Conservation (phyloP, 2,113 vertebrate species). For the Gymnogyps californianus region DNA sequence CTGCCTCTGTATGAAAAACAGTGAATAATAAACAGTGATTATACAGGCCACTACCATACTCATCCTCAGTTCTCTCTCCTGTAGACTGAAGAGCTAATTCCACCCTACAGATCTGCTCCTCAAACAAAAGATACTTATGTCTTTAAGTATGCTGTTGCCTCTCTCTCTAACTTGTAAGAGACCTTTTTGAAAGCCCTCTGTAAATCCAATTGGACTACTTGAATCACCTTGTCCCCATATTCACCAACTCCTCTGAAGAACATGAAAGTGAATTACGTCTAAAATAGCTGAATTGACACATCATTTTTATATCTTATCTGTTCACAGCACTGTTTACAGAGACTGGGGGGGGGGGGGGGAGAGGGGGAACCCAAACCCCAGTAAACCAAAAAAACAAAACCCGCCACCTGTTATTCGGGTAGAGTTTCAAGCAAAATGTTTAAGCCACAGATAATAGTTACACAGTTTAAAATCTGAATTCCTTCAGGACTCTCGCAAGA, state of each 20-base stretch:
- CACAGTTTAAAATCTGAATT: neutral
- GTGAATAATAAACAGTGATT: neutral
- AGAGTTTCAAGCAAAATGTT: neutral
- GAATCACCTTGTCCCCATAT: neutral
- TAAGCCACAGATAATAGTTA: neutral
- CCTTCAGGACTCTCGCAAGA: neutral
- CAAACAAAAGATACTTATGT: neutral
- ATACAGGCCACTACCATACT: neutral
- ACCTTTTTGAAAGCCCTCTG: neutral
- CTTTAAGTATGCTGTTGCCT: neutral
- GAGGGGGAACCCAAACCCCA: neutral
- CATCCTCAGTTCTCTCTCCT: neutral
- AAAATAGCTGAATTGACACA: rapidly evolving
- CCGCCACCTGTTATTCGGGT: neutral
- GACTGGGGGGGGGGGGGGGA: too few species aligned
- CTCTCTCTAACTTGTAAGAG: neutral
- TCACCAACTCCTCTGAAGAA: neutral
- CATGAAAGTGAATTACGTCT: neutral
- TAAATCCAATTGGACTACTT: neutral
- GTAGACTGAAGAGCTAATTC: neutral
- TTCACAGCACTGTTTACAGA: neutral
- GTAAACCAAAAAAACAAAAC: neutral
- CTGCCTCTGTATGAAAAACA: neutral
- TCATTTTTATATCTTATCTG: rapidly evolving
- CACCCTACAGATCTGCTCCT: neutral